A percentile compares a stretch with the other conserved stretches of the same genome.
Evolutionary conservation across 2,797 vertebrate species (phyloP).

Genomic region (Helostoma temminkii): DNA sequence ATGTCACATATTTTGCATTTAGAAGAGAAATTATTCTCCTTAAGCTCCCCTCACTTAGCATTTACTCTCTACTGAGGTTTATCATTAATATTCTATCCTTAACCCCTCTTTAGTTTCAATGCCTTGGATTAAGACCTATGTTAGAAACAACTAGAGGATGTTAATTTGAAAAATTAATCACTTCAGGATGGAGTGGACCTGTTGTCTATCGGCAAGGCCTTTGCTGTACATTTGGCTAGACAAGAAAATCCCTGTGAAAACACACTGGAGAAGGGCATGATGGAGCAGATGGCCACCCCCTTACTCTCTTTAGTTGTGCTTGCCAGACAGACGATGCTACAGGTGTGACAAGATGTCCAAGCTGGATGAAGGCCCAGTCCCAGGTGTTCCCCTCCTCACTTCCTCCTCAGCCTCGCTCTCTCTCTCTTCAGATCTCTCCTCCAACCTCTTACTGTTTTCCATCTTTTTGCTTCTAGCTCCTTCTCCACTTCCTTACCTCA

Average conservation of each 20-base stretch:
- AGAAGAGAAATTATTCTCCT: constrained; percentile 14
- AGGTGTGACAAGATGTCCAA: constrained; percentile 83
- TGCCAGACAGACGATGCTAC: constrained; percentile 77
- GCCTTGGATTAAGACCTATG: constrained; percentile 65
- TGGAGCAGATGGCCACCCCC: constrained; percentile 77
- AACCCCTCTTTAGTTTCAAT: constrained; percentile 51
- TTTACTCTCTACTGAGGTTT: constrained; percentile 22
- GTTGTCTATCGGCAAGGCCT: constrained; percentile 59
- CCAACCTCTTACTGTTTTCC: constrained; percentile 13
- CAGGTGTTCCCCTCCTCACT: constrained; percentile 56
- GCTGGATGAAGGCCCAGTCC: constrained; percentile 76
- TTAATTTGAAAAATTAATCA: constrained; percentile 82
- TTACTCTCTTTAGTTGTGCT: constrained; percentile 47
- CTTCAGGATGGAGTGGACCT: constrained; percentile 61
- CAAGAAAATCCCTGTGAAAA: constrained; percentile 78
- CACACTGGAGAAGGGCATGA: constrained; percentile 64
- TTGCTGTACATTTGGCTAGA: constrained; percentile 69
- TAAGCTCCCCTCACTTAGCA: constrained; percentile 13
- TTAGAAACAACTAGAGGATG: constrained; percentile 58
- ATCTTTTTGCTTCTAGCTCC: constrained; percentile 16
- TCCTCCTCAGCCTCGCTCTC: constrained; percentile 17
- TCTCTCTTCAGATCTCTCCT: constrained; percentile 25
- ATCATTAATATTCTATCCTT: constrained; percentile 60
- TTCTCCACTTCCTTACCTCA: constrained; percentile 45
- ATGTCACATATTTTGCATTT: constrained; percentile 14